Percentiles rank a stretch among this genome's conserved stretches.
Conservation (phyloP, 1,140 invertebrate genomes). For the Bombus balteatus region DNA sequence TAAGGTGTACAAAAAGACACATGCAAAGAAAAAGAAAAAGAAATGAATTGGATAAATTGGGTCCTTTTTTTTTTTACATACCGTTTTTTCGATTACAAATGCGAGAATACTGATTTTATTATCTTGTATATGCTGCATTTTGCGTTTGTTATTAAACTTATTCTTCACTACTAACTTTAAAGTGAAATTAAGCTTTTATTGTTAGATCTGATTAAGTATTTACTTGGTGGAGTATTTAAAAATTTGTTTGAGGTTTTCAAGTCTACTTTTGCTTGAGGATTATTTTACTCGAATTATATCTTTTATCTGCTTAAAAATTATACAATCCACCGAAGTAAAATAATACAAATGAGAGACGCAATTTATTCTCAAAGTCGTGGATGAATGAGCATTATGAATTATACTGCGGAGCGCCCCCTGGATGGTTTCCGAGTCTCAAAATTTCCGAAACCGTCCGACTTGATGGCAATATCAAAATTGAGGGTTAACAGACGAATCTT, state of each 20-base stretch:
- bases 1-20: background rate
- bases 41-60: background rate
- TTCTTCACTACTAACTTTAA: background rate
- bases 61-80: background rate
- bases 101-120: background rate
- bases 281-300: too few relatives aligned
- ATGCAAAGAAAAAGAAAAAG: slow-evolving; percentile 40
- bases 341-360: background rate
- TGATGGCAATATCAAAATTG: slow-evolving; percentile 21
- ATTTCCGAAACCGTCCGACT: background rate
- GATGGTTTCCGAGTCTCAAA: background rate
- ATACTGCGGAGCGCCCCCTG: background rate
- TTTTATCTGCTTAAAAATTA: too few relatives aligned
- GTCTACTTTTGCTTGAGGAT: too few relatives aligned
- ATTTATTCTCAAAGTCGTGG: too few relatives aligned
- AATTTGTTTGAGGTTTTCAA: too few relatives aligned
- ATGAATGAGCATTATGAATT: background rate
- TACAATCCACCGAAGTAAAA: background rate
- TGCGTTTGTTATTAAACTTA: background rate
- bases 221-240: background rate
- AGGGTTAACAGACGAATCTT: background rate
- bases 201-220: background rate
- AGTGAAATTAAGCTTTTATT: too few relatives aligned
- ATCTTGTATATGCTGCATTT: too few relatives aligned
- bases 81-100: too few relatives aligned